Evolutionary conservation across 2,113 vertebrate species (phyloP).

Genomic region (Calyptomena viridis): DNA sequence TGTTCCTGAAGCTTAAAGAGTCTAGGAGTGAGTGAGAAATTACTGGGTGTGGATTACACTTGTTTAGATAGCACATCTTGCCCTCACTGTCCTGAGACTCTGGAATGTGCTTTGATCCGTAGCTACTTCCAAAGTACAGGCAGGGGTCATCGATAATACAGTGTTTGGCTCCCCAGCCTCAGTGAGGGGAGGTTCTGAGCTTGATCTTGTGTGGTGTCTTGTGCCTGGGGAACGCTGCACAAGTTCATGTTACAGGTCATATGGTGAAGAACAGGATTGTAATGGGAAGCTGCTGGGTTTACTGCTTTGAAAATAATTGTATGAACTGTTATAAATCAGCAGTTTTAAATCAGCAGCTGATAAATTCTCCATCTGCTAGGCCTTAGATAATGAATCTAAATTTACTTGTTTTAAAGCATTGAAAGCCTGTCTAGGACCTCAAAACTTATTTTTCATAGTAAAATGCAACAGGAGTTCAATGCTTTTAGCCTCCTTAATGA

Average conservation of each 20-base stretch:
- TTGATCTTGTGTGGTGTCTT: neutral
- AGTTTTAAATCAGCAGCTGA: neutral
- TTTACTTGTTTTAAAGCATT: neutral
- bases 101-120: neutral
- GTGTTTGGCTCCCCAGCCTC: neutral
- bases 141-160: neutral
- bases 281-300: neutral
- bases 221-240: fast-evolving
- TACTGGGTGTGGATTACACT: neutral
- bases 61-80: neutral
- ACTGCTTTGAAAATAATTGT: neutral
- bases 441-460: neutral
- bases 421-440: neutral
- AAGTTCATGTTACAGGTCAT: fast-evolving
- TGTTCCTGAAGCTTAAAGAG: neutral
- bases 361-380: neutral
- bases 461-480: neutral
- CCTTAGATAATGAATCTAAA: neutral
- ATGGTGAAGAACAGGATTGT: fast-evolving
- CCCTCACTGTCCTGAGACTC: neutral
- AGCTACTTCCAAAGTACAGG: neutral
- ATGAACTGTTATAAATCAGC: neutral
- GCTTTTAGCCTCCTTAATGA: neutral
- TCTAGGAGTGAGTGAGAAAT: neutral
- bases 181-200: fast-evolving